Evolutionary conservation across 2,113 vertebrate species (phyloP).

Genomic region (Corvus hawaiiensis): DNA sequence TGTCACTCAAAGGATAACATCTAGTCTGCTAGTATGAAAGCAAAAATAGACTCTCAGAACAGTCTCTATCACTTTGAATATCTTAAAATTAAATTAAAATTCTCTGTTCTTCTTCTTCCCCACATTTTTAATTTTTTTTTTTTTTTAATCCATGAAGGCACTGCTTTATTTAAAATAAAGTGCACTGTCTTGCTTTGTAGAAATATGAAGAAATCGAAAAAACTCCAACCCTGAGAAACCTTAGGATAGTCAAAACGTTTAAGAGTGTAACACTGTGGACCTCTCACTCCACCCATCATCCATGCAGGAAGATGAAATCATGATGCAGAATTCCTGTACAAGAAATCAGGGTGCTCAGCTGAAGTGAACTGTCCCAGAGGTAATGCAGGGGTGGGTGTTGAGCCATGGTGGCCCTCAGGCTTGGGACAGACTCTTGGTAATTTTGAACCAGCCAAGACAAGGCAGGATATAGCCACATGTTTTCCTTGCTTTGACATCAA

Average conservation of each 20-base stretch:
- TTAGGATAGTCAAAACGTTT: neutral
- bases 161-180: neutral
- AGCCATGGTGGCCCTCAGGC: neutral
- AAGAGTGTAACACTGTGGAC: neutral
- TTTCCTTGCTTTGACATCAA: neutral
- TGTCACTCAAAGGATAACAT: neutral
- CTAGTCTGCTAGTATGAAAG: neutral
- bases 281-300: neutral
- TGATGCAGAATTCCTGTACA: neutral
- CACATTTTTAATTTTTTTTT: neutral
- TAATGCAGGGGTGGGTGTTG: neutral
- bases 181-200: neutral
- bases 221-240: neutral
- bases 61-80: neutral
- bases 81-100: neutral
- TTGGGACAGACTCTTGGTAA: neutral
- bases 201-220: neutral
- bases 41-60: neutral
- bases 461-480: neutral
- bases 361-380: neutral
- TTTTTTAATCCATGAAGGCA: neutral
- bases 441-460: neutral
- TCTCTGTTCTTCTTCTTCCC: neutral
- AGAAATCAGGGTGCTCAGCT: neutral
- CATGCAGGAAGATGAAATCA: neutral